A percentile compares a stretch with the other conserved stretches of the same genome.
phyloP scores from a whole-genome alignment of 1,140 invertebrate species.

The Eupristina koningsbergeri region DNA sequence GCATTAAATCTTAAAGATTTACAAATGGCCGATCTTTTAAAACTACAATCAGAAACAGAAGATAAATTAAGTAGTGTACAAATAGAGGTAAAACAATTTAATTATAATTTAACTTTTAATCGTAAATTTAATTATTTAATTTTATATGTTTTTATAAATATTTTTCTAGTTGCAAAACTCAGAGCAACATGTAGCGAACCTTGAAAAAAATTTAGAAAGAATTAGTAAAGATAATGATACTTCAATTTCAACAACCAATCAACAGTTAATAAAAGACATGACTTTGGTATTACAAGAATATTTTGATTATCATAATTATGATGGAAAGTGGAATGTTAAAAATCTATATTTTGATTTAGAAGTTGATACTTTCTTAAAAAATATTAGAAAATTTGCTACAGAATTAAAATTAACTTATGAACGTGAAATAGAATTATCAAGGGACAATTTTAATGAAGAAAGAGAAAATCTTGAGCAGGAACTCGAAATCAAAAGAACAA shows the following conservation, averaged over 20 bases:
- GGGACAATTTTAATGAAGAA: constrained; percentile 57
- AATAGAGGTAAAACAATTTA: constrained; percentile 38
- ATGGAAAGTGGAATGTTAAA: constrained; percentile 44
- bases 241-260: background rate
- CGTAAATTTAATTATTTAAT: background rate
- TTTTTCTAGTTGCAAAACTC: constrained; percentile 47
- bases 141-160: background rate
- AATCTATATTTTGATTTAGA: constrained; percentile 45
- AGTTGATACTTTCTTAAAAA: constrained; percentile 53
- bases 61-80: constrained; percentile 42
- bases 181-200: constrained; percentile 35
- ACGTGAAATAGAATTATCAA: constrained; percentile 49
- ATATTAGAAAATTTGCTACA: constrained; percentile 50
- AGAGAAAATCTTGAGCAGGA: constrained; percentile 56
- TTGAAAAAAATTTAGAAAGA: constrained; percentile 47
- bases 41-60: constrained; percentile 52
- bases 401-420: constrained; percentile 53
- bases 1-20: constrained; percentile 47
- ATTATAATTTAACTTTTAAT: background rate
- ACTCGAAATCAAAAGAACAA: constrained; percentile 53
- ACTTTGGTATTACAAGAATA: constrained; percentile 37
- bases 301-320: constrained; percentile 43
- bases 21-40: constrained; percentile 47
- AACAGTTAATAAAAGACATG: constrained; percentile 32
- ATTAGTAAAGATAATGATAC: constrained; percentile 26